phyloP scores from a whole-genome alignment of 92 coral and sea anemone genomes.

The Ricordea florida region DNA sequence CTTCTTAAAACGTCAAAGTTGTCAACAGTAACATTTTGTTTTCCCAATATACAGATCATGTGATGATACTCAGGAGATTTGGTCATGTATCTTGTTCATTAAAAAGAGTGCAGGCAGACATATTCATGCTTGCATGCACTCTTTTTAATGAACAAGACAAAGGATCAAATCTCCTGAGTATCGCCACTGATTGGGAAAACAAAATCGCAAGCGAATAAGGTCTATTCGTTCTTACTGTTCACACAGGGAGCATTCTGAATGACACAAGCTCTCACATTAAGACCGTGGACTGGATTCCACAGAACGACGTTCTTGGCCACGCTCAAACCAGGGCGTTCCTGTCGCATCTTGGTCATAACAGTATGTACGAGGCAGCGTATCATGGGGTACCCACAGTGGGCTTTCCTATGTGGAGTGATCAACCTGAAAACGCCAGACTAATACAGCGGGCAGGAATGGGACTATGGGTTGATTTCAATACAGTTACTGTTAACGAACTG shows the following conservation, averaged over 20 bases:
- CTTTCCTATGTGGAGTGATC: slow-evolving; percentile 54
- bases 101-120: too few relatives aligned
- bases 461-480: slow-evolving; percentile 25
- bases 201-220: too few relatives aligned
- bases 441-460: slow-evolving; percentile 58
- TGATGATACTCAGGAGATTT: too few relatives aligned
- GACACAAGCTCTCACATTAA: slow-evolving; percentile 40
- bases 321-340: slow-evolving; percentile 44
- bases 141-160: neutral
- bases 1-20: too few relatives aligned
- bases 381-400: slow-evolving; percentile 64
- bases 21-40: too few relatives aligned
- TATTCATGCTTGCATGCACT: neutral
- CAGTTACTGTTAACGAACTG: slow-evolving; percentile 27
- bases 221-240: neutral
- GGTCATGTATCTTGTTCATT: too few relatives aligned
- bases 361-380: slow-evolving; percentile 59
- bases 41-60: too few relatives aligned
- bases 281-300: slow-evolving; percentile 67
- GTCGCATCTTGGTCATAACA: slow-evolving; percentile 57
- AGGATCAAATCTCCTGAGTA: too few relatives aligned
- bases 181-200: too few relatives aligned
- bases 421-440: slow-evolving; percentile 35
- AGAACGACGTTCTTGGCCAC: slow-evolving; percentile 69
- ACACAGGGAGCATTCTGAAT: slow-evolving; percentile 4